Evolutionary conservation across 2,797 vertebrate species (phyloP).

Genomic region (Alauda arvensis): DNA sequence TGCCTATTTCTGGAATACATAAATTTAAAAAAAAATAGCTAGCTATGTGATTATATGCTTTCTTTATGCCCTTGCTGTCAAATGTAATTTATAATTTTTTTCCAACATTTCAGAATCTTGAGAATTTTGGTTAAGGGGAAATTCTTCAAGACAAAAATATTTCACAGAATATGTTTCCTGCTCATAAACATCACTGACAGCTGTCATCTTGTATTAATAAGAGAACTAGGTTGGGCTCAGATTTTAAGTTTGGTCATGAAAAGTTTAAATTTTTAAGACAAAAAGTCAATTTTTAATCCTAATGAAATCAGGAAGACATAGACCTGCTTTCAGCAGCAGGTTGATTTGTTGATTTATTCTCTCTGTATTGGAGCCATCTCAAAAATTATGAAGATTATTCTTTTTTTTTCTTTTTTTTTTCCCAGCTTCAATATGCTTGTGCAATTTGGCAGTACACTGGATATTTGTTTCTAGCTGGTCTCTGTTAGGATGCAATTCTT

Average conservation of each 20-base stretch:
- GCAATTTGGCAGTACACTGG: background rate
- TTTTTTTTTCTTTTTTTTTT: background rate
- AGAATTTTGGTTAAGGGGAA: background rate
- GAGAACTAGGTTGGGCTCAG: background rate
- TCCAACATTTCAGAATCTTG: background rate
- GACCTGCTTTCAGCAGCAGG: background rate
- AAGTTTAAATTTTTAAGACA: background rate
- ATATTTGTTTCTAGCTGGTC: background rate
- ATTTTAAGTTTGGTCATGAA: background rate
- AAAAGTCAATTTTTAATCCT: background rate
- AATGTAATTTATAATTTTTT: background rate
- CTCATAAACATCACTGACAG: background rate
- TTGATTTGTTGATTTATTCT: background rate
- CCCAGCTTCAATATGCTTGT: background rate
- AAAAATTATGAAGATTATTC: background rate
- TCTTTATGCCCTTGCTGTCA: background rate
- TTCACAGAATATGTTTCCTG: background rate
- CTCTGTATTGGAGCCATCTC: background rate
- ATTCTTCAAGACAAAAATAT: background rate
- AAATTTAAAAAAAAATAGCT: fast-evolving
- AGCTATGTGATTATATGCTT: background rate
- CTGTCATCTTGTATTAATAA: background rate
- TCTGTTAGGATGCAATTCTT: background rate
- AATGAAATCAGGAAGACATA: background rate
- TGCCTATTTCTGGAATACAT: background rate